Evolutionary conservation across 2,888 invertebrate species (phyloP), one percentile per base, ranked within the genome.

Genomic region (Ectemnius lituratus): DNA sequence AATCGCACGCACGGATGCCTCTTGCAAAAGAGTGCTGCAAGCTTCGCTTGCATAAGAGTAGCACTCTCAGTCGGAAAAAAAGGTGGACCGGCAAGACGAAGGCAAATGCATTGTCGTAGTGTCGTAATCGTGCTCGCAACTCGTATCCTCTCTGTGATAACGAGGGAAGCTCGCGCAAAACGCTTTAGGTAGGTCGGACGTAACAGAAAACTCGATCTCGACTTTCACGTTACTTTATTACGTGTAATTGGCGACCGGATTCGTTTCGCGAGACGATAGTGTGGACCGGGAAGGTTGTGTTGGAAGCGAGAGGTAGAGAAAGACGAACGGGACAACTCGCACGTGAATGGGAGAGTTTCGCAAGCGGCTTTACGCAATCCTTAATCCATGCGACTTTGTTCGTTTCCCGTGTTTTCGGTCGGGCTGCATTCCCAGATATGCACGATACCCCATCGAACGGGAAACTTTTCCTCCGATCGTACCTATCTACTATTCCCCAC

Each of bases 341-440:
- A 52, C 49, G 69, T 65, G 71, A 76, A 75, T 77, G 67, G 37
- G 5, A 57, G 66, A 73, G 79, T 78, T 78, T 85, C 82, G 82
- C 79, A 83, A 86, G 83, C 69, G 70, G 62, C 75, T 70, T 81
- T 84, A 81, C 86, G 84, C 82, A 76, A 81, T 79, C 73, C 82
- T 49, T 66, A 65, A 67, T 67, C 70, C 75, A 14, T 57, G 65
- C 57, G 69, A 66, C 58, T 62, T 18, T 56, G 67, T 75, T 75
- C 81, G 56, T 68, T 69, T 64, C 47, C 46, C 56, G 68, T 63
- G 65, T 66, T 75, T 71, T 76, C 66, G 71, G 60, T 6, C 28
- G 62, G 14, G 18, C 45, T 47, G 18, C 23, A 58, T 58, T 45
- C 28, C 57, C 62, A 62, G 68, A 56, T 62, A 60, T 62, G 61